Evolutionary conservation across 35 echinoderm and acorn worm genomes (phyloP).

Genomic region (Anneissia japonica): DNA sequence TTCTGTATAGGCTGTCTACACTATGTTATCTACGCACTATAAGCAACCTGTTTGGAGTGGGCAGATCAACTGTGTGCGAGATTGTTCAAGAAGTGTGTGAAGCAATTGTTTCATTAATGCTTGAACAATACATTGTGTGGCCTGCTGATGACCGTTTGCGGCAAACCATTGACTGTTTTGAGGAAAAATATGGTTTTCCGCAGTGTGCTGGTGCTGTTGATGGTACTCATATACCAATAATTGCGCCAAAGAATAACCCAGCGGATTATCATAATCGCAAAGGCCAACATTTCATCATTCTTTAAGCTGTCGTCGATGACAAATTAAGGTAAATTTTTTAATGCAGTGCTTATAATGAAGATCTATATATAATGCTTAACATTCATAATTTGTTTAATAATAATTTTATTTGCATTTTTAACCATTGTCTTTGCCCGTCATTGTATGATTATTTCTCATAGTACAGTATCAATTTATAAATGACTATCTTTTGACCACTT

Average conservation of each 20-base stretch:
- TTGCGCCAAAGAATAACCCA: slow-evolving; percentile 30
- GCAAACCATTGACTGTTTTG: not conserved
- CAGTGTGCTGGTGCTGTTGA: slow-evolving; percentile 55
- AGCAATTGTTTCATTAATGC: not conserved
- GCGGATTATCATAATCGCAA: slow-evolving; percentile 51
- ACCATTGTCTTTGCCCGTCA: not conserved
- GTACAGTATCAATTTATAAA: no score
- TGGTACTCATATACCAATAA: slow-evolving; percentile 44
- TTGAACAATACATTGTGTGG: not conserved
- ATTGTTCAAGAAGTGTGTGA: slow-evolving; percentile 13
- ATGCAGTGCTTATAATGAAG: no score
- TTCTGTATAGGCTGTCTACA: slow-evolving; percentile 13
- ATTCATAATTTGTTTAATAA: no score
- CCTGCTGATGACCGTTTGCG: not conserved
- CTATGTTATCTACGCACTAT: slow-evolving; percentile 28
- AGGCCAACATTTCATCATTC: slow-evolving; percentile 32
- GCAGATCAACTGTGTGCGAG: slow-evolving; percentile 10
- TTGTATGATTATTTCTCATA: no score
- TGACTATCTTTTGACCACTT: no score
- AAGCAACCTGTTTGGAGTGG: slow-evolving; percentile 4
- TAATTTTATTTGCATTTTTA: not conserved
- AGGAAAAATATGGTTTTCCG: slow-evolving; percentile 20
- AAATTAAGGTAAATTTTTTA: slow-evolving; percentile 34
- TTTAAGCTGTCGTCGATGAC: slow-evolving; percentile 48
- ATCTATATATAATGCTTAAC: no score